Conservation (phyloP, 2,113 vertebrate species). For the Oncorhynchus tshawytscha region DNA sequence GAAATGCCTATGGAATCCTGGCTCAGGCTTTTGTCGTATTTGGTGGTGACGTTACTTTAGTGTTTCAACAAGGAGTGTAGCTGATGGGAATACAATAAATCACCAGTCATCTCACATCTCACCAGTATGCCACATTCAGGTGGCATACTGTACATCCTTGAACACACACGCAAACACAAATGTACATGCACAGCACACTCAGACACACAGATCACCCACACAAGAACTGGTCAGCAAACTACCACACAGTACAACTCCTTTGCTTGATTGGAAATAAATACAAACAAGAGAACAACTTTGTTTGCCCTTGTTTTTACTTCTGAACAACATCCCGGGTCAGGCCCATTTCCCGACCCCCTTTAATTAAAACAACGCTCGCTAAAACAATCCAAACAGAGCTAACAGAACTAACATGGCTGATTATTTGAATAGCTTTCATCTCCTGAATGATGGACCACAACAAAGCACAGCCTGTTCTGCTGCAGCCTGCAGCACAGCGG, state of each 20-base stretch:
- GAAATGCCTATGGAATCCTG: neutral
- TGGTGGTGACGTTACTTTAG: neutral
- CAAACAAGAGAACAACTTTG: neutral
- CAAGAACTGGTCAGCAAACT: neutral
- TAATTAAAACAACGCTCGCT: slow-evolving; percentile 22
- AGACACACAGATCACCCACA: slow-evolving; percentile 5
- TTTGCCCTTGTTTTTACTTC: neutral
- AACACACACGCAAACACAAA: slow-evolving; percentile 4
- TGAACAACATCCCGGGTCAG: neutral
- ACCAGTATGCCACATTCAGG: no score
- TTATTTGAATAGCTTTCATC: slow-evolving; percentile 27
- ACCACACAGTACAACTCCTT: no score
- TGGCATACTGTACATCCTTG: neutral
- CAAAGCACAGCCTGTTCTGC: neutral
- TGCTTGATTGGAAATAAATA: neutral
- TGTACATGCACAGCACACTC: neutral
- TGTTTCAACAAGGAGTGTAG: neutral
- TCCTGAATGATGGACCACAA: neutral
- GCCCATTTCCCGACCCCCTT: slow-evolving; percentile 9
- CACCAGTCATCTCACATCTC: neutral
- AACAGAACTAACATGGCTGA: neutral
- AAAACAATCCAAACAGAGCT: neutral
- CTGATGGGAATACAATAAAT: neutral
- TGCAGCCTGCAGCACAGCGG: slow-evolving; percentile 8
- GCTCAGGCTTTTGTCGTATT: neutral